Evolutionary conservation across 2,888 invertebrate genomes (phyloP).

Genomic region (Leucoptera coffeella): DNA sequence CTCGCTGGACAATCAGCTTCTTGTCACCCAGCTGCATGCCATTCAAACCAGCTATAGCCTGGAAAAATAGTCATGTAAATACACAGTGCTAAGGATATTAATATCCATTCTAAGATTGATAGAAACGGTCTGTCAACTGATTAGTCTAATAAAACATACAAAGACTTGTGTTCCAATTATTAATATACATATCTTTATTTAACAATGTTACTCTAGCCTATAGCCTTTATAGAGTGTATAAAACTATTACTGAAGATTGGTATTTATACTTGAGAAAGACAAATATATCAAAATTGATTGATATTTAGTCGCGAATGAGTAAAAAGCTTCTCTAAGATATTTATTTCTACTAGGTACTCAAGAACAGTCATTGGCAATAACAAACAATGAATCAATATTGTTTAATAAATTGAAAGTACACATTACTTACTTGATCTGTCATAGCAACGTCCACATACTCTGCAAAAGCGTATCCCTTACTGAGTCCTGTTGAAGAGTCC

Average conservation of each 20-base stretch:
- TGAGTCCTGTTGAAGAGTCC: conserved; percentile 95
- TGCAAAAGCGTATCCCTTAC: conserved; percentile 99
- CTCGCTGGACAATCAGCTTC: conserved; percentile 94
- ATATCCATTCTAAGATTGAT: too few relatives aligned
- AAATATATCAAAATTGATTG: too few relatives aligned
- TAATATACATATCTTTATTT: too few relatives aligned
- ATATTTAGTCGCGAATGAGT: too few relatives aligned
- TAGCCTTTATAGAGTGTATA: too few relatives aligned
- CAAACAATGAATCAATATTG: not conserved
- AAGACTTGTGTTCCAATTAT: too few relatives aligned
- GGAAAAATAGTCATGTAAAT: too few relatives aligned
- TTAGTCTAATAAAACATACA: too few relatives aligned
- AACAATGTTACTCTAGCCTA: too few relatives aligned
- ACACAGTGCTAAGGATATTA: too few relatives aligned
- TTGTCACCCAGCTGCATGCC: conserved; percentile 99
- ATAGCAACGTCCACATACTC: conserved; percentile 96
- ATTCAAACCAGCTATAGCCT: conserved; percentile 97
- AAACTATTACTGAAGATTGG: too few relatives aligned
- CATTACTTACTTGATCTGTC: conserved; percentile 81
- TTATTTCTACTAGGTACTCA: not conserved
- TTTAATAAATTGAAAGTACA: not conserved
- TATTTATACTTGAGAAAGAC: too few relatives aligned
- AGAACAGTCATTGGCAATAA: not conserved
- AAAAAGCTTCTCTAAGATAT: not conserved
- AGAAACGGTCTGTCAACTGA: not conserved